Base-by-base conservation (phyloP, 2,113 vertebrate species). In the Camarhynchus parvulus region DNA sequence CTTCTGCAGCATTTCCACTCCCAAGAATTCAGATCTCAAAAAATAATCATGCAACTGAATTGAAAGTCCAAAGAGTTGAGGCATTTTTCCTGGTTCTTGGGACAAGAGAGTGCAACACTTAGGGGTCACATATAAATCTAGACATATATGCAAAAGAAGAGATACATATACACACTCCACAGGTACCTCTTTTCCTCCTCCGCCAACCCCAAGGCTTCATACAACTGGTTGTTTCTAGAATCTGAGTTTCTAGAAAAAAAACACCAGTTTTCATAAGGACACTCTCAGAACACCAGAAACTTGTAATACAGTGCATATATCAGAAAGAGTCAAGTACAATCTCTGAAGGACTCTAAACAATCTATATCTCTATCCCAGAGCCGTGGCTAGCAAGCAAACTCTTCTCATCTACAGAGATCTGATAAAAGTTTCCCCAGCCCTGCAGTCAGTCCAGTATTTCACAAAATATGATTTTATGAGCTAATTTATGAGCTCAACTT, bases 161-260 rank as follows among this genome's bases (percentile, higher is more conserved):
- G 83, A 95, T 92, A 96, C 83, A 96, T 91, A 97, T 86, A 97
- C 95, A 97, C 96, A 97, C 95, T 97, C 90, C 95, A 97, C 95
- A 97, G 86, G 94, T 97, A 96, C 92, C 96, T 97, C 95, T 94
- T 96, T 96, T 96, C 85, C 96, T 96, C 88, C 94, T 95, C 92
- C 95, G 90, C 96, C 96, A 96, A 96, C 94, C 96, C 92, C 96
- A 97, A 96, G 95, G 95, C 95, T 97, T 96, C 95, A 97, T 97
- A 96, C 95, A 97, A 96, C 94, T 97, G 92, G 96, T 97, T 88
- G 96, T 96, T 97, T 97, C 96, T 97, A 97, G 94, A 96, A 97
- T 97, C 92, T 96, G 95, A 94, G 95, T 97, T 96, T 96, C 96
- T 96, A 97, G 96, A 93, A 97, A 70, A 96, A 97, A 97, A 96